Evolutionary conservation across 2,797 vertebrate genomes (phyloP).

Genomic region (Hoplostethus mediterraneus): DNA sequence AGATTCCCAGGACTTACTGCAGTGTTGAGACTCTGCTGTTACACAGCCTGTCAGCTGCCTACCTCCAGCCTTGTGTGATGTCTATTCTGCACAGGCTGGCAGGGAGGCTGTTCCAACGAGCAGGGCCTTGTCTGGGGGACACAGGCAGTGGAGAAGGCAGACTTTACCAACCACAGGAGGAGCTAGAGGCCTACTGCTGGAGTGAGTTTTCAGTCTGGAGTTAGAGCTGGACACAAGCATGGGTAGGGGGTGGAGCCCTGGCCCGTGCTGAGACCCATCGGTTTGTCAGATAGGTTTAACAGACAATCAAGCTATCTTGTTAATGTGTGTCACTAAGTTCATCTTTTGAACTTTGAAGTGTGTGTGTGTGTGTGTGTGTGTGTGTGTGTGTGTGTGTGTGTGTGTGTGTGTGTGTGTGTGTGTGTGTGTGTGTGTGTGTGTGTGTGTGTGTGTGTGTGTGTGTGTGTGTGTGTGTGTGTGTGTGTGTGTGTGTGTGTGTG

Average conservation of each 20-base stretch:
- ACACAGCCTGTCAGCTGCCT: constrained; percentile 34
- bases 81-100: constrained; percentile 83
- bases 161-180: constrained; percentile 76
- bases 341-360: constrained; percentile 6
- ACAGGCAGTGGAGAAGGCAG: constrained; percentile 64
- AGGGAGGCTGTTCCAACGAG: constrained; percentile 81
- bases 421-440: no score
- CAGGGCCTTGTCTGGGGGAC: constrained; percentile 77
- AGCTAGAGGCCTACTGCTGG: constrained; percentile 77
- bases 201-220: constrained; percentile 78
- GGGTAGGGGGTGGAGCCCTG: constrained; percentile 52
- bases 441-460: no score
- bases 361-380: background rate
- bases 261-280: constrained; percentile 22
- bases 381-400: no score
- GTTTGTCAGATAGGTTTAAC: constrained; percentile 1
- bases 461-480: no score
- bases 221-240: constrained; percentile 29
- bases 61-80: constrained; percentile 69
- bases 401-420: no score
- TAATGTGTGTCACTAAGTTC: constrained; percentile 14
- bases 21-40: constrained; percentile 36
- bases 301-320: constrained; percentile 14
- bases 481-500: no score
- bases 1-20: constrained; percentile 16